Percentiles rank a stretch among this genome's conserved stretches.
Evolutionary conservation across 2,113 vertebrate genomes (phyloP).

Genomic region (Burhinus bistriatus): DNA sequence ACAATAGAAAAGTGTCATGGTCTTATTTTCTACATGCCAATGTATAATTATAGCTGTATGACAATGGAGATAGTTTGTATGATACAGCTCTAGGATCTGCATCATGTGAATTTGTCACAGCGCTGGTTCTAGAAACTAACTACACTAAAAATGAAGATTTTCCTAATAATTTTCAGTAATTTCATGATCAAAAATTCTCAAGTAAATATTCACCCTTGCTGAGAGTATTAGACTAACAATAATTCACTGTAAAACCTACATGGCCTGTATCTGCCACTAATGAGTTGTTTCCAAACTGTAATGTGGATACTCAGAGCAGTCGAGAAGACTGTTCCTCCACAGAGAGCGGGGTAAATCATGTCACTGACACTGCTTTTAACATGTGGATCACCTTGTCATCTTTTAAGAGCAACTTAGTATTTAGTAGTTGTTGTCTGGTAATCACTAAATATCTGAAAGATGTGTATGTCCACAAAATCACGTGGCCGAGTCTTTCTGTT

Average conservation of each 20-base stretch:
- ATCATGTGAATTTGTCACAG: not conserved
- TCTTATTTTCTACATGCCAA: not conserved
- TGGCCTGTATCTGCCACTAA: not conserved
- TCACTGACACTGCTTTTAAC: not conserved
- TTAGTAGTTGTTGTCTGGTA: not conserved
- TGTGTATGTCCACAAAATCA: not conserved
- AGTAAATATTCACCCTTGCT: not conserved
- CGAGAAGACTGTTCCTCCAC: not conserved
- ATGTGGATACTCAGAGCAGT: not conserved
- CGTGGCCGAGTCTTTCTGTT: not conserved
- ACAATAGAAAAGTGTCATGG: not conserved
- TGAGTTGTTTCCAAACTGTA: not conserved
- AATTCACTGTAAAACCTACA: not conserved
- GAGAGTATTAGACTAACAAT: not conserved
- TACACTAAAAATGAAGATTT: not conserved
- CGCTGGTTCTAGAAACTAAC: not conserved
- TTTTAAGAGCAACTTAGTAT: not conserved
- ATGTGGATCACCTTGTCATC: not conserved
- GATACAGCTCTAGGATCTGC: not conserved
- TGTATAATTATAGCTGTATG: not conserved
- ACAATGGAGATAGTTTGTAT: not conserved
- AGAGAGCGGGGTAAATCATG: not conserved
- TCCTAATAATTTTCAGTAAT: not conserved
- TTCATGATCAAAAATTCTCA: not conserved
- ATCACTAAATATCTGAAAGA: not conserved